Base-by-base conservation (phyloP, 1,140 invertebrate species). In the Neuroterus valhalla region DNA sequence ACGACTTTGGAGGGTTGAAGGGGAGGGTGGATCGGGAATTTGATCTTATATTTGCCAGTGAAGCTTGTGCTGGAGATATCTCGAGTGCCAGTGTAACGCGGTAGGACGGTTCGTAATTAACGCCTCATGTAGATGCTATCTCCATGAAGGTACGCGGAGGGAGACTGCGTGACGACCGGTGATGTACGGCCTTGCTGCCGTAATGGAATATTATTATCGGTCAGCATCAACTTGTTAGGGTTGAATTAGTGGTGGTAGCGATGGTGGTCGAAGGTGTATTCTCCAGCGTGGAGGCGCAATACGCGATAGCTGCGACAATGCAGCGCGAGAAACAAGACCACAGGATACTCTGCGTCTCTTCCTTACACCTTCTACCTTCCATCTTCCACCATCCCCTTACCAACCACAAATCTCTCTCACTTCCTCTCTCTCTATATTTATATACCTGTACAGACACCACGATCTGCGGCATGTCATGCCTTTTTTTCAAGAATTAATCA, bases 171-270 rank as follows among this genome's bases (percentile, higher is more conserved):
- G 88, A 88, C 85, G 89, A 88, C 79, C 81, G 71, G 80, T 86
- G 87, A 89, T 88, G 87, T 86, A 88, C 86, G 85, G 79, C 84
- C 81, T 79, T 84, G 82, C 76, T 76, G 74, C 80, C 78, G 83
- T 84, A 87, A 90, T 90, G 88, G 87, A 89, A 89, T 90, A 90
- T 90, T 89, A 90, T 90, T 90, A 90, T 89, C 89, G 87, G 85
- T 86, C 85, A 82, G 85, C 84, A 89, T 88, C 86, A 80, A 86
- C 84, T 86, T 84, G 86, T 85, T 81, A 81, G 83, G 83, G 83
- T 86, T 85, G 84, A 88, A 86, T 86, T 87, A 85, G 83, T 82
- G 78, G 79, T 76, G 79, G 67, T 78, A 77, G 75, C 52, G 68
- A 75, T 70, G 80, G 77, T 55, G 74, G 70, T 68, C 74, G 69